Evolutionary conservation across 2,113 vertebrate genomes (phyloP).

Genomic region (Sceloporus tristichus): DNA sequence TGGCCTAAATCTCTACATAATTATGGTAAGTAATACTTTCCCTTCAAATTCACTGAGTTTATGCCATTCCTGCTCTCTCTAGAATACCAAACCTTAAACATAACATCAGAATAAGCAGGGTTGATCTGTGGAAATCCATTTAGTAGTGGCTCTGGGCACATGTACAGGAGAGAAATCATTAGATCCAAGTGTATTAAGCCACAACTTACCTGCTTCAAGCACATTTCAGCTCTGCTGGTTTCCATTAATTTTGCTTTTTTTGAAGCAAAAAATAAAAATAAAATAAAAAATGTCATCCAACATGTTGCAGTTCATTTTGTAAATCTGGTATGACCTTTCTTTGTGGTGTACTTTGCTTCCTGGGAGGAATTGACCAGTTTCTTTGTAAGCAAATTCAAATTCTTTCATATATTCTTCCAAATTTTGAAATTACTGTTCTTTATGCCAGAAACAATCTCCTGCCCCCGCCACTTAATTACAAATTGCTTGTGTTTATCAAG

Average conservation of each 20-base stretch:
- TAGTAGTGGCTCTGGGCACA: too few species aligned
- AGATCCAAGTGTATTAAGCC: not conserved
- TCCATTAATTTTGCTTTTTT: not conserved
- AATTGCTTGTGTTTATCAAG: not conserved
- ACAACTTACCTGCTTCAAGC: not conserved
- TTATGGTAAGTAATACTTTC: too few species aligned
- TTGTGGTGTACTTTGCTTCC: not conserved
- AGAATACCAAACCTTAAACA: not conserved
- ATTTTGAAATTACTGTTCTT: not conserved
- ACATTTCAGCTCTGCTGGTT: not conserved
- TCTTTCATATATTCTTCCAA: not conserved
- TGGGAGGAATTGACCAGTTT: not conserved
- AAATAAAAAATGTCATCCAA: not conserved
- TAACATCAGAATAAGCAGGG: not conserved
- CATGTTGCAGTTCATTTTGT: not conserved
- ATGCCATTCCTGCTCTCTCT: not conserved
- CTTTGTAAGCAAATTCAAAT: not conserved
- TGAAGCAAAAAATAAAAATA: not conserved
- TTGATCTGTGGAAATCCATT: not conserved
- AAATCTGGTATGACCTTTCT: not conserved
- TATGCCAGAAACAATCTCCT: not conserved
- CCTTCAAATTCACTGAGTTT: not conserved
- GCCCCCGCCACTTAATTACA: too few species aligned
- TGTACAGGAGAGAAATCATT: too few species aligned
- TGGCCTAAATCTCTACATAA: not conserved